Conservation (phyloP, 2,113 vertebrate species). For the Sisor rabdophorus region DNA sequence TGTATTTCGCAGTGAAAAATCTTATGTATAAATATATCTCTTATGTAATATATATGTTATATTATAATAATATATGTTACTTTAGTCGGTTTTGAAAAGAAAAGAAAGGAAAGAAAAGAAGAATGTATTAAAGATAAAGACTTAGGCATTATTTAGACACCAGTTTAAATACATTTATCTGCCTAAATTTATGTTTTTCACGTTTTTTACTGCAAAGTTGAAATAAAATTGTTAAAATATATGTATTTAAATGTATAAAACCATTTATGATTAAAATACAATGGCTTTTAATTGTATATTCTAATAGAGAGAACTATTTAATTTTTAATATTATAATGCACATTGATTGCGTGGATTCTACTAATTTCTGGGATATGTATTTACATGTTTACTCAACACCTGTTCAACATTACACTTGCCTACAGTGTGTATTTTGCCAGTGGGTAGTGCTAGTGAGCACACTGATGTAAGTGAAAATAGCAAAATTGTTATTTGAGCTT, state of each 20-base stretch:
- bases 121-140: not conserved
- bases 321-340: too few relatives aligned
- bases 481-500: not conserved
- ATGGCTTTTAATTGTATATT: too few relatives aligned
- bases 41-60: too few relatives aligned
- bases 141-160: not conserved
- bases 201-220: not conserved
- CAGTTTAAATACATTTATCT: not conserved
- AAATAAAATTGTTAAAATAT: not conserved
- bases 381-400: not conserved
- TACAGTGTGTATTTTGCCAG: not conserved
- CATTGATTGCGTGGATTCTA: too few relatives aligned
- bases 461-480: not conserved
- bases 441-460: constrained; percentile 36
- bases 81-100: too few relatives aligned
- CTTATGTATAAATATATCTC: not conserved
- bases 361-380: not conserved
- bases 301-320: too few relatives aligned
- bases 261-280: too few relatives aligned
- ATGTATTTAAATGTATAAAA: too few relatives aligned
- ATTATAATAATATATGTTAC: too few relatives aligned
- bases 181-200: not conserved
- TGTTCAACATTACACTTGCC: not conserved
- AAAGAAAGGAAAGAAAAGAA: too few relatives aligned
- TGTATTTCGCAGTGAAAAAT: not conserved